phyloP scores from a whole-genome alignment of 2,888 invertebrate genomes.

The Thalpophila matura region DNA sequence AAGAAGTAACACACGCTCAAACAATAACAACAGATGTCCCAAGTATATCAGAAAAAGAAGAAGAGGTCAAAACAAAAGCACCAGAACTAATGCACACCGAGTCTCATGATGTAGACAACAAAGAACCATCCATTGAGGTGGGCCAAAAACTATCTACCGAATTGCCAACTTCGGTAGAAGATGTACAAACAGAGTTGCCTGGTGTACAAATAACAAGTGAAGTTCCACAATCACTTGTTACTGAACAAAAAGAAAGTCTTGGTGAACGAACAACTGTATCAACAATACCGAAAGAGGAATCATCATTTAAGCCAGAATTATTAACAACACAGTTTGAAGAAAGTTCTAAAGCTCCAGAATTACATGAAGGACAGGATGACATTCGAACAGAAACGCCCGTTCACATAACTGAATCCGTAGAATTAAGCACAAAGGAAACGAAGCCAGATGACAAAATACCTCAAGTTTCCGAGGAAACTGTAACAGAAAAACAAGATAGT shows the following conservation, averaged over 20 bases:
- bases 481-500: conserved; percentile 43
- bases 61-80: conserved; percentile 13
- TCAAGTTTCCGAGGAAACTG: conserved; percentile 19
- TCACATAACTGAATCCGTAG: conserved; percentile 20
- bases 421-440: conserved; percentile 29
- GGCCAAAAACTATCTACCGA: conserved; percentile 43
- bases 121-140: conserved; percentile 25
- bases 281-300: conserved; percentile 27
- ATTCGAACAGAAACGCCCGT: conserved; percentile 34
- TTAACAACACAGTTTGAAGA: conserved; percentile 43
- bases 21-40: conserved; percentile 25
- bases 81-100: conserved; percentile 27
- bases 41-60: conserved; percentile 27
- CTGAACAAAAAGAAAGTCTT: conserved; percentile 33
- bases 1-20: conserved; percentile 18
- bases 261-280: conserved; percentile 24
- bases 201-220: conserved; percentile 41
- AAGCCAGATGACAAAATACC: conserved; percentile 27
- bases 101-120: background rate
- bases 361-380: conserved; percentile 16
- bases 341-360: conserved; percentile 35
- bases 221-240: conserved; percentile 49
- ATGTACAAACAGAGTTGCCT: conserved; percentile 40
- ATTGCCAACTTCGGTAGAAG: conserved; percentile 19
- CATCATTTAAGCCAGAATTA: conserved; percentile 38